A percentile compares a stretch with the other conserved stretches of the same genome.
Evolutionary conservation across 1,140 invertebrate genomes (phyloP).

Genomic region (Goniozus legneri): DNA sequence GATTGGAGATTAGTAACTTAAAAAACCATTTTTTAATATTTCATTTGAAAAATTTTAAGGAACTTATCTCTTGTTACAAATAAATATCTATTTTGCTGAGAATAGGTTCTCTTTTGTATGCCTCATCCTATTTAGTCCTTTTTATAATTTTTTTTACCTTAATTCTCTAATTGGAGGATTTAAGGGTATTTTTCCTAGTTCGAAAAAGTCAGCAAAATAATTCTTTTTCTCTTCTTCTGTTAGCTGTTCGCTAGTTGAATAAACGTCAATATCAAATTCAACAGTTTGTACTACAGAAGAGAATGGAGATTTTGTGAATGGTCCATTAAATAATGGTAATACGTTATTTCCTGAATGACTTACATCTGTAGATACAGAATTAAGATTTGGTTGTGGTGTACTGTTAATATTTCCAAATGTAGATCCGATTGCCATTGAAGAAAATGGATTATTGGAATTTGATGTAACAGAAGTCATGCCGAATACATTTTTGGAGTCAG

Average conservation of each 20-base stretch:
- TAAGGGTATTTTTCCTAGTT: conserved; percentile 39
- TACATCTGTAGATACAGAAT: conserved; percentile 19
- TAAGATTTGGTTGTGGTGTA: conserved; percentile 13
- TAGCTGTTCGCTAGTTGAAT: conserved; percentile 28
- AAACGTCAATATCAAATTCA: conserved; percentile 36
- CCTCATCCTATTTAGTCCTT: too few relatives aligned
- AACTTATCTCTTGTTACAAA: too few relatives aligned
- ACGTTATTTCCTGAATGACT: conserved; percentile 18
- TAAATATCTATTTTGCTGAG: too few relatives aligned
- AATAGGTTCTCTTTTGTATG: too few relatives aligned
- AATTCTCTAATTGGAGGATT: conserved; percentile 44
- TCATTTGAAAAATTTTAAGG: too few relatives aligned
- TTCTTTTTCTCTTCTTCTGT: conserved; percentile 42
- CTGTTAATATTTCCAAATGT: conserved; percentile 8
- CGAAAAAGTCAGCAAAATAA: conserved; percentile 35
- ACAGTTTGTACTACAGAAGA: conserved; percentile 11
- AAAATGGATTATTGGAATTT: conserved; percentile 11
- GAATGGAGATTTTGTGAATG: conserved; percentile 28
- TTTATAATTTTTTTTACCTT: too few relatives aligned
- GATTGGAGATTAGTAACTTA: too few relatives aligned
- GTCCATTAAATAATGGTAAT: conserved; percentile 5
- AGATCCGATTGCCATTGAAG: not conserved
- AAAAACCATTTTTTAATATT: too few relatives aligned
- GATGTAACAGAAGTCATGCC: conserved; percentile 13
- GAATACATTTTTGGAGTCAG: conserved; percentile 3